A percentile compares a stretch with the other conserved stretches of the same genome.
Evolutionary conservation across 2,113 vertebrate genomes (phyloP).

Genomic region (Phrynosoma platyrhinos): DNA sequence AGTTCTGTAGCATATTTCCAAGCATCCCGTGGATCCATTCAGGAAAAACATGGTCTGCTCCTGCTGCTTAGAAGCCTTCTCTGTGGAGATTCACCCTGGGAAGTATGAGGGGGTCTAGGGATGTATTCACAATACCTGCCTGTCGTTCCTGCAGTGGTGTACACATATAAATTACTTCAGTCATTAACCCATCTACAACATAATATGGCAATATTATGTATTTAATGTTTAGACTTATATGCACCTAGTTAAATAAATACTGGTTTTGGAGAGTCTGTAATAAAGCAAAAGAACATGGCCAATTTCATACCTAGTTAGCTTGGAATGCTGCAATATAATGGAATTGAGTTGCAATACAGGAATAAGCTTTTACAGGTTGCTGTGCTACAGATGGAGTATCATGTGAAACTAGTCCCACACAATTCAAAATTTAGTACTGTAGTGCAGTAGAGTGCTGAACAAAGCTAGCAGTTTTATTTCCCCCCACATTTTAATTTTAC

Average conservation of each 20-base stretch:
- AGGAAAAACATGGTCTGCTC: not conserved
- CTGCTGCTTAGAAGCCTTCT: not conserved
- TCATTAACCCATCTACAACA: not conserved
- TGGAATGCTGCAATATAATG: not conserved
- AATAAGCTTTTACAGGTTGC: not conserved
- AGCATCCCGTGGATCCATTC: not conserved
- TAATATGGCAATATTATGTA: not conserved
- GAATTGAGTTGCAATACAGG: not conserved
- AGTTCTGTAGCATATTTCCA: not conserved
- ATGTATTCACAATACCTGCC: not conserved
- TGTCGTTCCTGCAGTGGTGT: not conserved
- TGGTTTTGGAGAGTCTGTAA: not conserved
- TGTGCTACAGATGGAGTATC: not conserved
- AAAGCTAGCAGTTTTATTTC: not conserved
- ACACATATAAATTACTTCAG: not conserved
- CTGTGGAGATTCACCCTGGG: conserved; percentile 10
- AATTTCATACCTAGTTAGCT: not conserved
- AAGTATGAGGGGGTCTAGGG: fast-evolving
- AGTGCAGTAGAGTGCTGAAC: too few relatives aligned
- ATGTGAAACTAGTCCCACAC: not conserved
- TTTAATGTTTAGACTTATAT: not conserved
- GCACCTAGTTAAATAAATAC: not conserved
- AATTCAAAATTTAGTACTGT: not conserved
- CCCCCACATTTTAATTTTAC: not conserved
- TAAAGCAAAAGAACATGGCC: not conserved